Percentiles rank a stretch among this genome's conserved stretches.
Evolutionary conservation across 1,140 invertebrate species (phyloP).

Genomic region (Caenorhabditis latens): DNA sequence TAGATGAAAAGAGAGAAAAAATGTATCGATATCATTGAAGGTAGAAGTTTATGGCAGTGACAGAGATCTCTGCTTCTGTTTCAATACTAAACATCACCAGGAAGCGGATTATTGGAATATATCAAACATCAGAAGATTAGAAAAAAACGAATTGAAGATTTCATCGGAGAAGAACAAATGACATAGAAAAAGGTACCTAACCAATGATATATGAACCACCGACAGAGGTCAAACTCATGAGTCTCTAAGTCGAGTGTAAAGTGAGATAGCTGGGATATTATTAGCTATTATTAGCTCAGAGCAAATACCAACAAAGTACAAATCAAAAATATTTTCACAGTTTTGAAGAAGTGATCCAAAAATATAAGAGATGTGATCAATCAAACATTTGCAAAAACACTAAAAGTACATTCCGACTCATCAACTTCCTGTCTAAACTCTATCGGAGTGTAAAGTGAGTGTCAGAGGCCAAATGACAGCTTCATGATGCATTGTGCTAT

Average conservation of each 20-base stretch:
- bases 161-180: background rate
- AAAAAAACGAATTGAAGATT: no score
- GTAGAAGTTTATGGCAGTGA: no score
- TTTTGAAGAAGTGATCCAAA: no score
- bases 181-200: background rate
- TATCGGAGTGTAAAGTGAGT: conserved; percentile 12
- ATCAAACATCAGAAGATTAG: background rate
- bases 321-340: no score
- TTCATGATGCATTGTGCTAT: conserved; percentile 2
- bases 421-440: conserved; percentile 23
- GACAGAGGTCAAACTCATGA: conserved; percentile 7
- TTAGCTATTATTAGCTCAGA: background rate
- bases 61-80: no score
- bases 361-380: no score
- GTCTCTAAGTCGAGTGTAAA: conserved; percentile 20
- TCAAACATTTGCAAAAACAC: background rate
- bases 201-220: background rate
- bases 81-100: no score
- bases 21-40: no score
- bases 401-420: background rate
- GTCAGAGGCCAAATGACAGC: background rate
- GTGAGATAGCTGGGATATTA: background rate
- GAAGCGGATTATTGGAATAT: no score
- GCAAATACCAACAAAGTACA: background rate
- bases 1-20: no score